Base-by-base conservation (phyloP, 2,888 invertebrate genomes). In the Aleiodes testaceus region DNA sequence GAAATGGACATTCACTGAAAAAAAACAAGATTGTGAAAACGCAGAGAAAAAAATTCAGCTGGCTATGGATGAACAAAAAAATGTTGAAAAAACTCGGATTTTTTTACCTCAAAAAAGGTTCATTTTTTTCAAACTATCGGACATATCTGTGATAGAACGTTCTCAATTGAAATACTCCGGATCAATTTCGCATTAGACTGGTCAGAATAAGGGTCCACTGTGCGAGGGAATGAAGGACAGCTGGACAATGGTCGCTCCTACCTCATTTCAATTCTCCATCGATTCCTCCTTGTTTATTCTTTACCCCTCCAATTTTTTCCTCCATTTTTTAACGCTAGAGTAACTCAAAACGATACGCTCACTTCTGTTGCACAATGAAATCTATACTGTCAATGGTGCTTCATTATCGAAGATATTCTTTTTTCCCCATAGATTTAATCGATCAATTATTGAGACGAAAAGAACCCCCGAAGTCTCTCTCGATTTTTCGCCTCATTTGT, bases 191-290 rank as follows among this genome's bases (percentile, higher is more conserved):
- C 77, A 81, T 81, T 81, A 80, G 81, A 78, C 42, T 30, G 66
- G 73, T 67, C 68, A 61, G 18, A 22, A 53, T 47, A 75, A 79
- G 80, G 83, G 81, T 79, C 79, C 78, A 78, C 68, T 78, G 77
- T 75, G 66, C 72, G n/a, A 79, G 70, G 81, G 78, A 79, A 84
- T 84, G 81, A 80, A 73, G 82, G 78, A 81, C 85, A 85, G 84
- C 83, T 85, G 85, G 85, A 84, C 84, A 84, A 78, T 81, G 80
- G 78, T 73, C 74, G 42, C 68, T 47, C 30, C 22, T 18, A 59
- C 26, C 63, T 59, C 52, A 36, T 67, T 69, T 74, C 69, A 52
- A 65, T 69, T 61, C 73, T 70, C 53, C 44, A 42, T 47, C 44
- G 68, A 69, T 72, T 36, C 14, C 18, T 20, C 45, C 61, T 66